phyloP scores from a whole-genome alignment of 1,140 invertebrate genomes.

The Solenopsis fugax region DNA sequence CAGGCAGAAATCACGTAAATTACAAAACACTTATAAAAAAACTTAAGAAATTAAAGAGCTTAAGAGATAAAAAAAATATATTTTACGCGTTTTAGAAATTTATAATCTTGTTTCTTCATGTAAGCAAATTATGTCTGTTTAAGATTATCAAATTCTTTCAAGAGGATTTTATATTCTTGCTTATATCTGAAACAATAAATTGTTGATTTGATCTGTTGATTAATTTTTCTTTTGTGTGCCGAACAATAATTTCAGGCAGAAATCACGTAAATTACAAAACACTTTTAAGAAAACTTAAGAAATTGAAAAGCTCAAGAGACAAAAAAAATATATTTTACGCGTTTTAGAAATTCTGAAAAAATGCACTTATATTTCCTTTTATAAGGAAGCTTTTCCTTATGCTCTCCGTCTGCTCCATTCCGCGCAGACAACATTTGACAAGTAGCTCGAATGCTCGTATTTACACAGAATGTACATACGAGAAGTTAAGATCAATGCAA shows the following conservation, averaged over 20 bases:
- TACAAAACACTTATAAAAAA: neutral
- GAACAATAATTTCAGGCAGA: neutral
- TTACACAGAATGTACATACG: constrained; percentile 6
- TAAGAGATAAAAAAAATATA: no score
- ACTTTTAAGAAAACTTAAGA: neutral
- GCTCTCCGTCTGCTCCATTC: neutral
- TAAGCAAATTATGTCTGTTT: no score
- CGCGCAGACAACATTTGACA: constrained; percentile 19
- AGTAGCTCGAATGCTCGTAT: constrained; percentile 17
- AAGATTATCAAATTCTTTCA: no score
- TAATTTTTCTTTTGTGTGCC: no score
- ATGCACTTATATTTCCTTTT: neutral
- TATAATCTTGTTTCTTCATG: no score
- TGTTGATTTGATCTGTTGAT: no score
- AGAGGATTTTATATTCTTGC: no score
- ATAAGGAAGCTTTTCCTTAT: neutral
- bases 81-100: no score
- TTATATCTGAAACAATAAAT: no score
- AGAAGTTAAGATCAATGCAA: constrained; percentile 59
- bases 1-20: no score
- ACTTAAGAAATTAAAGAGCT: neutral
- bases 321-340: neutral
- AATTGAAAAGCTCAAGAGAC: neutral
- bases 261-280: neutral
- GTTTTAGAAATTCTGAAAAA: no score